A percentile compares a stretch with the other conserved stretches of the same genome.
phyloP scores from a whole-genome alignment of 37 sponge, comb jelly and placozoan species.

The Haliclona indistincta region DNA sequence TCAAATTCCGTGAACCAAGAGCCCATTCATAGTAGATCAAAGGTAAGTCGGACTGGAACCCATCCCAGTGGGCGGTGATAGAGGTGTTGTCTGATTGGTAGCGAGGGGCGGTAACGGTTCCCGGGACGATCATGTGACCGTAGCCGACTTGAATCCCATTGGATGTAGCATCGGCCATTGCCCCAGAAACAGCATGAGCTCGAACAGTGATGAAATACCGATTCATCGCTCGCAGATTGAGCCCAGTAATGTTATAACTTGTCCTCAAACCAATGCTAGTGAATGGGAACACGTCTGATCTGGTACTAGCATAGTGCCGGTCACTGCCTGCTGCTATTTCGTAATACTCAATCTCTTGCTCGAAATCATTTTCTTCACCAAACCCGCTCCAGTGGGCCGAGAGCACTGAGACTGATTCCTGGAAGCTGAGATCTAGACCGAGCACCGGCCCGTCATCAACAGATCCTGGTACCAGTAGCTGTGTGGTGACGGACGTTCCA shows the following conservation, averaged over 20 bases:
- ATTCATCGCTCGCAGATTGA: constrained; percentile 51
- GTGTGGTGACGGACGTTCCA: constrained; percentile 56
- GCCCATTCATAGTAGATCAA: constrained; percentile 77
- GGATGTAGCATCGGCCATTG: constrained; percentile 61
- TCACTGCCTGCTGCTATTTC: constrained; percentile 76
- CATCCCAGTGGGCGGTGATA: constrained; percentile 56
- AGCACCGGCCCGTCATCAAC: constrained; percentile 71
- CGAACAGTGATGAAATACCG: constrained; percentile 85
- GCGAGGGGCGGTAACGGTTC: constrained; percentile 30
- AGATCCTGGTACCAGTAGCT: constrained; percentile 42
- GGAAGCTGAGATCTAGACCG: constrained; percentile 74
- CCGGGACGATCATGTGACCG: constrained; percentile 31
- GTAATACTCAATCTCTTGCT: constrained; percentile 69
- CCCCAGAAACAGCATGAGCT: constrained; percentile 70
- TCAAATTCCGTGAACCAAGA: constrained; percentile 29
- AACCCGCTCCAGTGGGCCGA: constrained; percentile 63
- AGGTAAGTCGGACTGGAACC: constrained; percentile 72
- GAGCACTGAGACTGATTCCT: constrained; percentile 49
- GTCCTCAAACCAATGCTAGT: constrained; percentile 52
- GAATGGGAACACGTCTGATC: constrained; percentile 72
- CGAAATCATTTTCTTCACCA: constrained; percentile 63
- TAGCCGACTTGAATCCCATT: constrained; percentile 75
- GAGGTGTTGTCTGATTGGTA: constrained; percentile 57
- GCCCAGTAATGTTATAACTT: constrained; percentile 38
- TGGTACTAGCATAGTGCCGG: constrained; percentile 55